Evolutionary conservation across 2,888 invertebrate species (phyloP).

Genomic region (Seladonia tumulorum): DNA sequence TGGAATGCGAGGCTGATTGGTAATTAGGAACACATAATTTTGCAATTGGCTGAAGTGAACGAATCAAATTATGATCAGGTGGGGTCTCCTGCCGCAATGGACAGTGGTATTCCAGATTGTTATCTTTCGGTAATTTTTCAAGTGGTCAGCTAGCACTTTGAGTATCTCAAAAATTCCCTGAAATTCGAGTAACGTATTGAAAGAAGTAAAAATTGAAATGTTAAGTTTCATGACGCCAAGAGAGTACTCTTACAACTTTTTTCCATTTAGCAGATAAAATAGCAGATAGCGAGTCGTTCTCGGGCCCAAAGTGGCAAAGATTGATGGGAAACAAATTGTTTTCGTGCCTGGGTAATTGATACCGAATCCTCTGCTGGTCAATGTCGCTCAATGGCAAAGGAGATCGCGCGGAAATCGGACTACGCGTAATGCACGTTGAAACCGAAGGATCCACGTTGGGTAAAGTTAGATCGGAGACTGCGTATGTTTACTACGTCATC

Average conservation of each 20-base stretch:
- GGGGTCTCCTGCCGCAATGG: not conserved
- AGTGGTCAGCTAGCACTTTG: not conserved
- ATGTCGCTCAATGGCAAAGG: not conserved
- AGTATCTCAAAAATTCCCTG: not conserved
- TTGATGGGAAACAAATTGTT: not conserved
- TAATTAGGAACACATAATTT: not conserved
- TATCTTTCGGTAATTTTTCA: not conserved
- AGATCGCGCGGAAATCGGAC: not conserved
- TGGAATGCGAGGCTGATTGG: too few species aligned
- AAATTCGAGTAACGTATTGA: not conserved
- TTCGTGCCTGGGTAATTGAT: not conserved
- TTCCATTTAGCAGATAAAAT: too few species aligned
- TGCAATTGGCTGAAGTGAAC: not conserved
- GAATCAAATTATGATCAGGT: not conserved
- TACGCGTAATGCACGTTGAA: not conserved
- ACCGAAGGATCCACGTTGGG: not conserved
- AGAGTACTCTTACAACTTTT: not conserved
- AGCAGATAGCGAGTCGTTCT: not conserved
- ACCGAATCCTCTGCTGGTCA: not conserved
- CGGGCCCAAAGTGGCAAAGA: not conserved
- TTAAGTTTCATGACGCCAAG: not conserved
- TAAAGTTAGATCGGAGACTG: not conserved
- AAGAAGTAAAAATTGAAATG: not conserved
- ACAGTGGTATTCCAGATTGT: not conserved
- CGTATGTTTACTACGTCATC: conserved; percentile 43